Evolutionary conservation across 2,113 vertebrate genomes (phyloP).

Genomic region (Limanda limanda): DNA sequence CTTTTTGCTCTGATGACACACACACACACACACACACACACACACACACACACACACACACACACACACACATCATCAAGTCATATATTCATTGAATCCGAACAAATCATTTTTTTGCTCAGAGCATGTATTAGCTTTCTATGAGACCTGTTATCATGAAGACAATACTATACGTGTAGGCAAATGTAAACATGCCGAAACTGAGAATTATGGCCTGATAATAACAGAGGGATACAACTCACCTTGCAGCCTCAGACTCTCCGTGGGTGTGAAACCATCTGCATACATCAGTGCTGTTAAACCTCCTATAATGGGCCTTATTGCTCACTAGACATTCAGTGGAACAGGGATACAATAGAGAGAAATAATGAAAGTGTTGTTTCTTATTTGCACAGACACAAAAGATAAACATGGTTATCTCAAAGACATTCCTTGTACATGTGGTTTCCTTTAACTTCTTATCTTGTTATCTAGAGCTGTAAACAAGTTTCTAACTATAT

Average conservation of each 20-base stretch:
- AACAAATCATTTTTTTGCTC: neutral
- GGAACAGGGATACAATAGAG: neutral
- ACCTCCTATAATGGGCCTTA: neutral
- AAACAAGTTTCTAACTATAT: conserved; percentile 26
- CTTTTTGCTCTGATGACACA: too few relatives aligned
- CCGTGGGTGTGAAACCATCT: neutral
- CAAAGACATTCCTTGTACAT: neutral
- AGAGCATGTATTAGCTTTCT: neutral
- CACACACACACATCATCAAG: too few relatives aligned
- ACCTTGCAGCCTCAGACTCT: conserved; percentile 12
- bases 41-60: too few relatives aligned
- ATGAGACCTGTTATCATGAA: neutral
- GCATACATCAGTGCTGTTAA: neutral
- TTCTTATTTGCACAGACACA: neutral
- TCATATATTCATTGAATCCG: neutral
- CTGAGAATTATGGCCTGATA: neutral
- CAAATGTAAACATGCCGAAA: neutral
- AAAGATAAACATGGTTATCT: neutral
- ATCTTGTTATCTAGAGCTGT: conserved; percentile 20
- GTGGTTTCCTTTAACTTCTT: conserved; percentile 37
- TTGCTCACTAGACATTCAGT: neutral
- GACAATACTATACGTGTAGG: neutral
- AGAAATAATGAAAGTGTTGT: neutral
- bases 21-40: too few relatives aligned
- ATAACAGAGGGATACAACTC: neutral